phyloP scores from a whole-genome alignment of 2,113 vertebrate genomes.

The Halcyon malimbica region DNA sequence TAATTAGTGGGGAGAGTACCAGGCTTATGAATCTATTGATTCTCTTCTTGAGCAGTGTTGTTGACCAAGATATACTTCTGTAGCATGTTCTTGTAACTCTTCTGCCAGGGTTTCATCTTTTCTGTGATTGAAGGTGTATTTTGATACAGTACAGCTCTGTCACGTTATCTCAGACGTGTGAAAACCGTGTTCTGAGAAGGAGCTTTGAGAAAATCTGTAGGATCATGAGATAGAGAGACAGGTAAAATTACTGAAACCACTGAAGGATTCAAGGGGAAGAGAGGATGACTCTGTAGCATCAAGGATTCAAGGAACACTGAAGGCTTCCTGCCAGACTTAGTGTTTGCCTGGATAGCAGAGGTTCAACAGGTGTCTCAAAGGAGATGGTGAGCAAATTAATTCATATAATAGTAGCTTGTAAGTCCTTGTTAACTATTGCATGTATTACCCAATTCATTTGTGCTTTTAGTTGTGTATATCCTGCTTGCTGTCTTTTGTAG shows the following conservation, averaged over 20 bases:
- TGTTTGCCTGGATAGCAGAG: not conserved
- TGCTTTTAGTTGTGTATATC: not conserved
- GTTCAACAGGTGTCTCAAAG: not conserved
- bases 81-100: not conserved
- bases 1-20: not conserved
- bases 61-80: not conserved
- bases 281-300: not conserved
- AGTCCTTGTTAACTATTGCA: not conserved
- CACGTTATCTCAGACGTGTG: not conserved
- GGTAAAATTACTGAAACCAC: not conserved
- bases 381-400: not conserved
- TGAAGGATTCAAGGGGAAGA: not conserved
- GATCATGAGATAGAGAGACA: not conserved
- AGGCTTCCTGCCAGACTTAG: not conserved
- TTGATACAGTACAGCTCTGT: not conserved
- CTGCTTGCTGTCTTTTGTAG: not conserved
- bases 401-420: not conserved
- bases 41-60: not conserved
- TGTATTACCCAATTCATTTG: not conserved
- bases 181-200: not conserved
- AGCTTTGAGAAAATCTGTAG: not conserved
- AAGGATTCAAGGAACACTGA: not conserved
- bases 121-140: not conserved
- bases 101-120: not conserved
- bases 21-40: not conserved